phyloP scores from a whole-genome alignment of 2,797 vertebrate species.

The Carcharodon carcharias region DNA sequence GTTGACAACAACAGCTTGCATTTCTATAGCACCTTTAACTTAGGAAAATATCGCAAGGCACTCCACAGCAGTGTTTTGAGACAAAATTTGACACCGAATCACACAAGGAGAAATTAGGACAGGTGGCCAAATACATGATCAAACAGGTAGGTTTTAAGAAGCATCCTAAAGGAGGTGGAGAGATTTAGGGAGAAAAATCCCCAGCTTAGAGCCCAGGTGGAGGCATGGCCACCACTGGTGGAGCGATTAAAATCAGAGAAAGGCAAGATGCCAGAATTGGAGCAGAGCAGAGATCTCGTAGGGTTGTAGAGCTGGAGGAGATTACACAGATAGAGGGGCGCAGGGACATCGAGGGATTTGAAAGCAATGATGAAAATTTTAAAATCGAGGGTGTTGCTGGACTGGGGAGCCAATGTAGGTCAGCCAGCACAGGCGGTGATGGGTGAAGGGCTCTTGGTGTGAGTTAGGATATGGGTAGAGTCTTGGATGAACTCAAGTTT shows the following conservation, averaged over 20 bases:
- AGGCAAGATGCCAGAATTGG: background rate
- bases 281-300: no score
- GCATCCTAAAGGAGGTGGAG: background rate
- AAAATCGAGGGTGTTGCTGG: background rate
- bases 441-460: background rate
- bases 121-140: background rate
- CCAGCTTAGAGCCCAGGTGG: background rate
- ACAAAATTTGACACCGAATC: background rate
- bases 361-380: background rate
- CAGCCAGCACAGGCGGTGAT: background rate
- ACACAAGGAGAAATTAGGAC: background rate
- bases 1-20: background rate
- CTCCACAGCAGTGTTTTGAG: background rate
- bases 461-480: background rate
- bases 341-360: background rate
- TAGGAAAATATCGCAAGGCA: background rate
- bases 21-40: background rate
- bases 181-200: background rate
- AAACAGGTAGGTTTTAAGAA: background rate
- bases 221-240: background rate
- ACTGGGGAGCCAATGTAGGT: background rate
- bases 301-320: background rate
- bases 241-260: background rate
- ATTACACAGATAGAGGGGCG: background rate
- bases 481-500: background rate